Conservation (phyloP, 2,888 invertebrate species). For the Cheilosia scutellata region DNA sequence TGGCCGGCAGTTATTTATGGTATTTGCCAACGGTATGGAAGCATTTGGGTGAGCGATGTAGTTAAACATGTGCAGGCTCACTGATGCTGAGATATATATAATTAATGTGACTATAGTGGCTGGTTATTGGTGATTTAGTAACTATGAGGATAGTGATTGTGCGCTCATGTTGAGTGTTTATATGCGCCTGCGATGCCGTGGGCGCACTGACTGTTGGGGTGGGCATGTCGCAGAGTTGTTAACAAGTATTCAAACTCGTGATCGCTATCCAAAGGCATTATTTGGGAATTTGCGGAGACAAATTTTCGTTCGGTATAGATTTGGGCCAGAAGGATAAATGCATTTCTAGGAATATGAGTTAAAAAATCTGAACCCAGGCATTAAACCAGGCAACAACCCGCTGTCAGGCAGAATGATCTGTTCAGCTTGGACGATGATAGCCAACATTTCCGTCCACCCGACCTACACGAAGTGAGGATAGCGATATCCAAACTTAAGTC, state of each 20-base stretch:
- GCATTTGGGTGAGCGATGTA: conserved; percentile 16
- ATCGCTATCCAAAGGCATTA: conserved; percentile 2
- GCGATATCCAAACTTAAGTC: too few species aligned
- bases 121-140: conserved; percentile 69
- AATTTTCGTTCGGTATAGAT: not conserved
- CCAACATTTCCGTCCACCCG: too few species aligned
- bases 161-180: conserved; percentile 55
- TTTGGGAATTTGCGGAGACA: not conserved
- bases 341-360: too few species aligned
- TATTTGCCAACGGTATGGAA: conserved; percentile 42
- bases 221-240: conserved; percentile 47
- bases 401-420: too few species aligned
- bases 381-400: too few species aligned
- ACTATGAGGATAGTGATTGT: conserved; percentile 47
- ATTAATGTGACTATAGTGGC: conserved; percentile 53
- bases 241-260: conserved; percentile 24
- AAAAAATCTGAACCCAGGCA: too few species aligned
- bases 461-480: too few species aligned
- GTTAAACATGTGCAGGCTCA: conserved; percentile 23
- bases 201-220: conserved; percentile 48
- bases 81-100: conserved; percentile 6
- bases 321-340: too few species aligned
- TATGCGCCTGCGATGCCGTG: conserved; percentile 10
- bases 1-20: conserved; percentile 61
- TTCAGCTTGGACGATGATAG: too few species aligned